Percentiles rank a stretch among this genome's conserved stretches.
Evolutionary conservation across 2,888 invertebrate species (phyloP).

Genomic region (Xestia xanthographa): DNA sequence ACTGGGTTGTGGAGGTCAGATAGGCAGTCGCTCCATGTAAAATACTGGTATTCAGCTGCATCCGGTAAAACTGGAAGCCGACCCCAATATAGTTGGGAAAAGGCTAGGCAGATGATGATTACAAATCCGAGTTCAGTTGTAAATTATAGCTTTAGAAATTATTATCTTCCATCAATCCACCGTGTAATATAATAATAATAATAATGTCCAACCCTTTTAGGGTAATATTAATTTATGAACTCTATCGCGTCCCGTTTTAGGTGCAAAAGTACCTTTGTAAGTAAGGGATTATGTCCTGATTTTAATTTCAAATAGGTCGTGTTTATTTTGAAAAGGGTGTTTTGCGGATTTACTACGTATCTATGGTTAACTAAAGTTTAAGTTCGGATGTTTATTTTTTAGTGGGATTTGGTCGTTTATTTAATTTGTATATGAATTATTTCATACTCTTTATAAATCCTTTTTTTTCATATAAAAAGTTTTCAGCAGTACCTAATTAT

Average conservation of each 20-base stretch:
- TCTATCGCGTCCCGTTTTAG: conserved; percentile 35
- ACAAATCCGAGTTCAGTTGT: conserved; percentile 9
- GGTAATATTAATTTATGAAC: conserved; percentile 58
- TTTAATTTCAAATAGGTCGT: conserved; percentile 14
- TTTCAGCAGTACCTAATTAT: no score
- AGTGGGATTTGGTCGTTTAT: background rate
- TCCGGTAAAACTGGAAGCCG: no score
- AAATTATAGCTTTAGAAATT: conserved; percentile 27
- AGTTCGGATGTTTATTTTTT: background rate
- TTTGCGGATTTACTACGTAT: conserved; percentile 1
- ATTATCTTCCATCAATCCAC: conserved; percentile 46
- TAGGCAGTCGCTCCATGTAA: no score
- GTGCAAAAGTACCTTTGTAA: conserved; percentile 45
- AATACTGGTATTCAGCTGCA: no score
- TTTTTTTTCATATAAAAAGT: no score
- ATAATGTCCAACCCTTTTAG: conserved; percentile 52
- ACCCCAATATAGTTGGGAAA: no score
- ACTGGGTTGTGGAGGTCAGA: no score
- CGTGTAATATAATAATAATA: conserved; percentile 39
- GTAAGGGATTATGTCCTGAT: conserved; percentile 29
- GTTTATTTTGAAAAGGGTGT: conserved; percentile 6
- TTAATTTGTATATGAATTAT: background rate
- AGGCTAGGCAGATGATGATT: no score
- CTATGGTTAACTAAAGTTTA: background rate
- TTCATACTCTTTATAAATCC: no score